phyloP scores from a whole-genome alignment of 2,888 invertebrate species.

The Phengaris arion region DNA sequence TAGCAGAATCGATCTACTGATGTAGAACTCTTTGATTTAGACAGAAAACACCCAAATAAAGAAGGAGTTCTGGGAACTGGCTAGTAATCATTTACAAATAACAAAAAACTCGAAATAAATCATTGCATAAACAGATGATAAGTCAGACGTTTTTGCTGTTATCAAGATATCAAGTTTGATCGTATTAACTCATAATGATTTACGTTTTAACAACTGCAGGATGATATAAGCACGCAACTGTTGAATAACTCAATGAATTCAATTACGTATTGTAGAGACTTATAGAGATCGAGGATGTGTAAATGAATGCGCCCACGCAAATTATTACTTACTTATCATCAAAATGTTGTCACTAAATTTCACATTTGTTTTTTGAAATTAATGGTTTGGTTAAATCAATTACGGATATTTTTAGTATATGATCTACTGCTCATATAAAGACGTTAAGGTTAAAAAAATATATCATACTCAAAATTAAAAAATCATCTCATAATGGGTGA shows the following conservation, averaged over 20 bases:
- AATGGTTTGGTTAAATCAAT: too few relatives aligned
- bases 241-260: conserved; percentile 20
- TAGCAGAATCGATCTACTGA: too few relatives aligned
- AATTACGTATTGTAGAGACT: conserved; percentile 2
- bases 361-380: too few relatives aligned
- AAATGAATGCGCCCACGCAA: neutral
- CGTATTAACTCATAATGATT: conserved; percentile 36
- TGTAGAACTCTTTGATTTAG: too few relatives aligned
- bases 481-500: too few relatives aligned
- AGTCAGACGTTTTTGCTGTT: conserved; percentile 19
- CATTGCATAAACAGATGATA: conserved; percentile 23
- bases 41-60: neutral
- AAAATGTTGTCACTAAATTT: neutral
- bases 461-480: too few relatives aligned
- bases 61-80: neutral
- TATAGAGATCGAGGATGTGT: neutral
- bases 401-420: too few relatives aligned
- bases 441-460: too few relatives aligned
- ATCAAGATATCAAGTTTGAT: conserved; percentile 19
- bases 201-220: conserved; percentile 41
- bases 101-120: conserved; percentile 2
- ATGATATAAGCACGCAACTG: conserved; percentile 40
- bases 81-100: neutral
- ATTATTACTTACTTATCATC: neutral
- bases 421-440: too few relatives aligned